Evolutionary conservation across 2,797 vertebrate genomes (phyloP), one percentile per base, ranked within the genome.

Genomic region (Benthosema pterotum): DNA sequence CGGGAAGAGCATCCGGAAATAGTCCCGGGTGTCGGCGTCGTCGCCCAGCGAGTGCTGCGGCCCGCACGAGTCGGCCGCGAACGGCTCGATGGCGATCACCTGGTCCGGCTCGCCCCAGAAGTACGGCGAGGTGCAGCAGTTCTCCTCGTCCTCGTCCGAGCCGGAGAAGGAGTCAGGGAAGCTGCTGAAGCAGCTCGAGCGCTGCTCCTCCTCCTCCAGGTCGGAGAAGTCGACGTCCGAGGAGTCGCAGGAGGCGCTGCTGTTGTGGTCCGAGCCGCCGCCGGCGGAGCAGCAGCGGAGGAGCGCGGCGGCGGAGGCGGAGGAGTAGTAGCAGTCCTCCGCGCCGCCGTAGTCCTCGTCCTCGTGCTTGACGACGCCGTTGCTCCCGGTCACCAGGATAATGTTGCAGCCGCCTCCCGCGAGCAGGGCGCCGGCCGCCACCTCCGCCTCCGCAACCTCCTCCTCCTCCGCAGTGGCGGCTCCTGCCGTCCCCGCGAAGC

Each of bases 1-100:
- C 86, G 94, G 94, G 89, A 94, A 94, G 85, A 94, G 93, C 85
- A 93, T 90, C 90, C 90, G 92, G 92, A 94, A 94, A 92, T 94
- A 94, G 92, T 94, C 93, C 83, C 93, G 92, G 87, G 92, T 90
- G 85, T 93, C 92, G 83, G 94, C 93, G 80, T 93, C 92, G 78
- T 90, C 91, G 85, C 93, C 91, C 81, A 94, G 92, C 80, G 92
- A 83, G 85, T 94, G 93, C 90, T 93, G 93, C 59, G 94, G 94
- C 83, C 94, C 94, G 78, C 90, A 87, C 79, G 74, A 25, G 3
- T 25, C 86, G 42, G 91, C 89, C 60, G 83, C 81, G 90, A 94
- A 94, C 0, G 90, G 90, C 51, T 94, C 93, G 74, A 93, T 93
- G 0, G 91, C 77, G 32, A 94, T 92, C 0, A 93, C 86, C 91